Percentiles rank a stretch among this genome's conserved stretches.
phyloP scores from a whole-genome alignment of 2,797 vertebrate genomes.

The Molossus molossus region DNA sequence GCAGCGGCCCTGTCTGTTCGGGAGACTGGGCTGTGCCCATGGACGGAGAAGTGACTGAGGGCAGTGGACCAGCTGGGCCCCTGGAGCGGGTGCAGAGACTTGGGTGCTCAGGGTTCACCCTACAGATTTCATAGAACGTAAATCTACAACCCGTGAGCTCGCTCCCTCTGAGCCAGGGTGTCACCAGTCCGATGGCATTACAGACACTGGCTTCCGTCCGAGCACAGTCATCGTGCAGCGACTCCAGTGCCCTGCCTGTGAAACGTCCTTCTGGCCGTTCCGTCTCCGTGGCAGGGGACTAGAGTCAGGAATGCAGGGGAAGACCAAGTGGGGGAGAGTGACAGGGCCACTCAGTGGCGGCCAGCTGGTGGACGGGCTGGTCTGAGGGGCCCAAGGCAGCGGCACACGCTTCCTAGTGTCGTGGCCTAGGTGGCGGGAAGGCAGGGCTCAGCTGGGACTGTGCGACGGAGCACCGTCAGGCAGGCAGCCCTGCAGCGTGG shows the following conservation, averaged over 20 bases:
- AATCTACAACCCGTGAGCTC: background rate
- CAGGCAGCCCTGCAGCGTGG: no score
- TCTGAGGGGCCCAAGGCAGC: no score
- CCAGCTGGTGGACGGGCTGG: background rate
- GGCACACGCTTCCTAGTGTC: no score
- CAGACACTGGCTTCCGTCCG: background rate
- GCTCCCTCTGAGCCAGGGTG: background rate
- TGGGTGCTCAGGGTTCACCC: background rate
- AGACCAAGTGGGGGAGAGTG: background rate
- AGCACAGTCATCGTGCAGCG: background rate
- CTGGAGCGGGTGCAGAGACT: background rate
- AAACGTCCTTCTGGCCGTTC: no score
- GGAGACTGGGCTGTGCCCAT: fast-evolving
- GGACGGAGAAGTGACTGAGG: no score
- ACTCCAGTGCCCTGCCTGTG: fast-evolving
- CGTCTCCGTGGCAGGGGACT: background rate
- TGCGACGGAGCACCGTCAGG: background rate
- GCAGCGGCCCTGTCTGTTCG: background rate
- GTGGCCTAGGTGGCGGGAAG: background rate
- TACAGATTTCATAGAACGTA: background rate
- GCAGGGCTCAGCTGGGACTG: background rate
- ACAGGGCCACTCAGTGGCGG: background rate
- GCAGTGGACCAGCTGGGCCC: fast-evolving
- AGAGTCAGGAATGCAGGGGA: background rate
- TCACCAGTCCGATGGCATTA: background rate